Conservation (phyloP, 2,888 invertebrate genomes). For the Eupithecia tripunctaria region DNA sequence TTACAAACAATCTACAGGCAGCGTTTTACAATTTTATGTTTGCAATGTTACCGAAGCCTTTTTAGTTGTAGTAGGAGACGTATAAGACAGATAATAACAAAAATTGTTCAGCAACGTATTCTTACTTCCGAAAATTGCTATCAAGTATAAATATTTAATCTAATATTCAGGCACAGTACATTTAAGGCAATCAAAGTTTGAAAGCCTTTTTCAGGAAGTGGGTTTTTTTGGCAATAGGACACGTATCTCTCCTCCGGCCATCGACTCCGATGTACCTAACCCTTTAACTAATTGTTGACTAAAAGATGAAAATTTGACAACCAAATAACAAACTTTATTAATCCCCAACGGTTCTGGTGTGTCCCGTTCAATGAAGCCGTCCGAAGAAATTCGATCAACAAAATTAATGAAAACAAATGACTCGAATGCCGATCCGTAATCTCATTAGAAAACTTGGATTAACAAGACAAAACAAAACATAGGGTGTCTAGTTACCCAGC, state of each 20-base stretch:
- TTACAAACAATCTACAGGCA: no score
- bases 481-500: slow-evolving; percentile 13
- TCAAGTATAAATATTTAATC: background rate
- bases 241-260: no score
- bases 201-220: background rate
- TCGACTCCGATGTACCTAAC: background rate
- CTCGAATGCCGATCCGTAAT: slow-evolving; percentile 40
- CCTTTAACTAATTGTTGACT: background rate
- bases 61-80: no score
- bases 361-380: slow-evolving; percentile 10
- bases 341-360: background rate
- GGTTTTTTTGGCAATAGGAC: no score
- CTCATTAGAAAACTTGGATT: slow-evolving; percentile 41
- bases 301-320: slow-evolving; percentile 1
- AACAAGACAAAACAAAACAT: slow-evolving; percentile 39
- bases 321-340: slow-evolving; percentile 1
- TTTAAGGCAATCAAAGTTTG: background rate
- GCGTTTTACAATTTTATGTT: no score
- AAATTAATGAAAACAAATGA: slow-evolving; percentile 44
- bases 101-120: background rate
- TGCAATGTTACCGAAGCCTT: no score
- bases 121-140: background rate
- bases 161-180: background rate
- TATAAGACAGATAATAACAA: no score
- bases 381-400: slow-evolving; percentile 31